phyloP scores from a whole-genome alignment of 2,888 invertebrate species.

The Chromoteleia sp. region DNA sequence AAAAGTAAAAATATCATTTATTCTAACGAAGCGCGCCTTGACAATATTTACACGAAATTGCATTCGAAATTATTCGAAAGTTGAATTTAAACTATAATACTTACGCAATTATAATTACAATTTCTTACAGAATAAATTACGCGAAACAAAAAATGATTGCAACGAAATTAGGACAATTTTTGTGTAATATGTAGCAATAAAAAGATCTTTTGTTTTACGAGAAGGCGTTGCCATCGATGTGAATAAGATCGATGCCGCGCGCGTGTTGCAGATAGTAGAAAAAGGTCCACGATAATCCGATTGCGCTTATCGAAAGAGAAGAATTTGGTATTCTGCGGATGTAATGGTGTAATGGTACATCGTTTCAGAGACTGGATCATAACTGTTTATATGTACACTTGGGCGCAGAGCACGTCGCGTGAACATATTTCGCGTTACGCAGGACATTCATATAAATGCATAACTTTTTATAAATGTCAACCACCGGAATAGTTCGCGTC shows the following conservation, averaged over 20 bases:
- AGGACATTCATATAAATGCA: conserved; percentile 68
- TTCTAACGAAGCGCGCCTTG: too few relatives aligned
- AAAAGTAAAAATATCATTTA: too few relatives aligned
- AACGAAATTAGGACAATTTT: not conserved
- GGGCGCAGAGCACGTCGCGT: conserved; percentile 72
- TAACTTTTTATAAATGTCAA: conserved; percentile 61
- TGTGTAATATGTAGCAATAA: conserved; percentile 20
- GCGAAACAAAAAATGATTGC: too few relatives aligned
- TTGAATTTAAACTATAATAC: too few relatives aligned
- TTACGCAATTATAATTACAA: too few relatives aligned
- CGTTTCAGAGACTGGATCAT: conserved; percentile 78
- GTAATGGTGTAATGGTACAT: conserved; percentile 80
- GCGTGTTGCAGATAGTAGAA: conserved; percentile 60
- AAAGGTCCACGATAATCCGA: conserved; percentile 65
- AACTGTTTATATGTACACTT: conserved; percentile 80
- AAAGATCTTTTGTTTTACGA: conserved; percentile 49
- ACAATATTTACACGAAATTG: too few relatives aligned
- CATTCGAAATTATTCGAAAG: too few relatives aligned
- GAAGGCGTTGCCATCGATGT: conserved; percentile 42
- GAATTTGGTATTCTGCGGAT: conserved; percentile 80
- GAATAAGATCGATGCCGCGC: conserved; percentile 62
- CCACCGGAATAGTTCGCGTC: conserved; percentile 38
- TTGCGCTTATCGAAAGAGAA: conserved; percentile 68
- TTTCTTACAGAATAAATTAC: too few relatives aligned
- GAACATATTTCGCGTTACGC: conserved; percentile 74